Conservation (phyloP, 2,888 invertebrate genomes). For the Epinotia ramella region DNA sequence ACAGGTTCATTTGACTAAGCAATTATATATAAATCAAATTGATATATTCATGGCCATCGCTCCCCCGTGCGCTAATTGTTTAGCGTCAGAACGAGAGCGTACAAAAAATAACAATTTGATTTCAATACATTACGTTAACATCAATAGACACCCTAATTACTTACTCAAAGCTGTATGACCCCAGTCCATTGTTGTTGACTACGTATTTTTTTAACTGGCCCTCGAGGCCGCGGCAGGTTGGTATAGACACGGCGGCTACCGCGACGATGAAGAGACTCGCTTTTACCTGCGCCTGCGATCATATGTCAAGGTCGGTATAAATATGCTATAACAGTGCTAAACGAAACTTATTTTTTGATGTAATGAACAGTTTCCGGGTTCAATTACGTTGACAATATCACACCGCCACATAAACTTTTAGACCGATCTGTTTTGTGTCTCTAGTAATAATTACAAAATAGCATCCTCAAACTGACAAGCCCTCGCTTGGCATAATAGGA, state of each 20-base stretch:
- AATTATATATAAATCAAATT: background rate
- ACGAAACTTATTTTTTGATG: constrained; percentile 26
- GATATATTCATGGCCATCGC: background rate
- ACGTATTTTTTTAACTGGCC: constrained; percentile 67
- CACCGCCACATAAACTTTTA: too few species aligned
- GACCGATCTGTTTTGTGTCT: too few species aligned
- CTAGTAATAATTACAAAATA: too few species aligned
- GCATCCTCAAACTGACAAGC: too few species aligned
- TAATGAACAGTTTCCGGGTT: constrained; percentile 16
- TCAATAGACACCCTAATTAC: constrained; percentile 54
- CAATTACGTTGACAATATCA: background rate
- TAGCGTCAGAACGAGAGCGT: background rate
- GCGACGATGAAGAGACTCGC: constrained; percentile 55
- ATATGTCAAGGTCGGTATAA: constrained; percentile 68
- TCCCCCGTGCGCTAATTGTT: background rate
- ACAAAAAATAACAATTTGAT: background rate
- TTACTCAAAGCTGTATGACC: constrained; percentile 80
- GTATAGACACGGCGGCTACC: constrained; percentile 55
- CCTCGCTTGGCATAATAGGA: too few species aligned
- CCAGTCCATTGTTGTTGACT: constrained; percentile 75
- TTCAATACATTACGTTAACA: background rate
- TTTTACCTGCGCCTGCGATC: constrained; percentile 68
- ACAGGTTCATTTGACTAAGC: background rate
- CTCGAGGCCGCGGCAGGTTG: constrained; percentile 56
- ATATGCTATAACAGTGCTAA: constrained; percentile 40